Evolutionary conservation across 1,140 invertebrate genomes (phyloP).

Genomic region (Sarcophaga bullata): DNA sequence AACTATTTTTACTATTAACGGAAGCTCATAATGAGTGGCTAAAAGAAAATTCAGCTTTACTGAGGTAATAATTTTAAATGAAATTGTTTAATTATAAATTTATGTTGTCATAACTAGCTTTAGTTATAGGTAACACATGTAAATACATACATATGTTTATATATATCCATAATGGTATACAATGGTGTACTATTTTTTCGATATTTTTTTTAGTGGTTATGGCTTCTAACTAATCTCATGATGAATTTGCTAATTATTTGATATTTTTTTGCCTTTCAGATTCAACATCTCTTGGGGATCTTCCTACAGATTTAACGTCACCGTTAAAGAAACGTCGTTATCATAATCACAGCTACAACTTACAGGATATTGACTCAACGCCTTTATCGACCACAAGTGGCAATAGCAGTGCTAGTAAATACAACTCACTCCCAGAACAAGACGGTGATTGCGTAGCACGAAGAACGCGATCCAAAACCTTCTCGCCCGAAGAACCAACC

Average conservation of each 20-base stretch:
- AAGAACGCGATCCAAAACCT: conserved; percentile 63
- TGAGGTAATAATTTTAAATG: no score
- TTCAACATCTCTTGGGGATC: conserved; percentile 47
- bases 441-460: conserved; percentile 60
- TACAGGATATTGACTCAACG: conserved; percentile 34
- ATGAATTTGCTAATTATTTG: neutral
- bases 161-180: no score
- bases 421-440: conserved; percentile 13
- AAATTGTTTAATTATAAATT: no score
- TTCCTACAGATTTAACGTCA: conserved; percentile 52
- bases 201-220: neutral
- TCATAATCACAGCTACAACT: conserved; percentile 42
- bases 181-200: neutral
- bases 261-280: neutral
- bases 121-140: no score
- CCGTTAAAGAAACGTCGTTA: conserved; percentile 59
- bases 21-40: no score
- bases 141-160: no score
- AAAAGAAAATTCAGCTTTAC: no score
- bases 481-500: conserved; percentile 57
- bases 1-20: no score
- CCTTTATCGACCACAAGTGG: conserved; percentile 34
- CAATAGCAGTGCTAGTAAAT: conserved; percentile 28
- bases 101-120: no score
- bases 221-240: neutral